These are phyloP conservation scores for Tetrax tetrax DNA, from an alignment of 2,113 vertebrate genomes.

Conservation along the genomic window DNA sequence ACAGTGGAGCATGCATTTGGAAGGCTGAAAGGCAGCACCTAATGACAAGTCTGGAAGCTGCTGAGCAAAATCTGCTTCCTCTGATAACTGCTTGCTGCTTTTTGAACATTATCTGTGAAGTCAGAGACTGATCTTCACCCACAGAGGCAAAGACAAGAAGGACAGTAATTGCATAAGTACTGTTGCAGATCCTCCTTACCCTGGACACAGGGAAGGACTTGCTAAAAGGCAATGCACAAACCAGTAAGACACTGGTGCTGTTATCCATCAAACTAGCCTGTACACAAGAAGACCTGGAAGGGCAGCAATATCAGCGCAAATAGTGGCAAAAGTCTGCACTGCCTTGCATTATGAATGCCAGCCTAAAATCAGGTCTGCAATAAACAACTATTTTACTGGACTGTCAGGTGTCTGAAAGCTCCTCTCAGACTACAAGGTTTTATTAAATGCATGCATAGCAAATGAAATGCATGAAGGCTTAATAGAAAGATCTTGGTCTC, in stretches of 20 bases:
- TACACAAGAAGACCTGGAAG: not conserved
- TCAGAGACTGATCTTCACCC: not conserved
- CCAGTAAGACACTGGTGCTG: not conserved
- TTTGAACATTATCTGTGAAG: not conserved
- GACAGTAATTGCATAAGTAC: not conserved
- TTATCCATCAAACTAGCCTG: not conserved
- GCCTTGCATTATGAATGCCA: not conserved
- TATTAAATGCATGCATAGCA: not conserved
- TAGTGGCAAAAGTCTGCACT: not conserved
- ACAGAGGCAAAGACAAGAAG: not conserved
- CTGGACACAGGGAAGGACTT: not conserved
- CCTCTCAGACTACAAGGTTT: not conserved
- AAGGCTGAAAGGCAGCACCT: constrained; percentile 18
- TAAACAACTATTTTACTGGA: not conserved
- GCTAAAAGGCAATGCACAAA: not conserved
- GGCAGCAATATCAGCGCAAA: not conserved
- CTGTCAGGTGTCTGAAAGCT: not conserved
- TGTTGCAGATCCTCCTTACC: not conserved
- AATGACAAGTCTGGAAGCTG: constrained; percentile 1
- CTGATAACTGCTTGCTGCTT: constrained; percentile 1
- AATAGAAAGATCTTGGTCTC: not conserved
- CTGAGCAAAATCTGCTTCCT: constrained; percentile 22
- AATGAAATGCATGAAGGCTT: not conserved
- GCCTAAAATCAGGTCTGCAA: constrained; percentile 4
- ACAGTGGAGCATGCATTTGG: not conserved